Percentiles rank a stretch among this genome's conserved stretches.
Conservation (phyloP, 2,113 vertebrate genomes). For the Oryzias javanicus region DNA sequence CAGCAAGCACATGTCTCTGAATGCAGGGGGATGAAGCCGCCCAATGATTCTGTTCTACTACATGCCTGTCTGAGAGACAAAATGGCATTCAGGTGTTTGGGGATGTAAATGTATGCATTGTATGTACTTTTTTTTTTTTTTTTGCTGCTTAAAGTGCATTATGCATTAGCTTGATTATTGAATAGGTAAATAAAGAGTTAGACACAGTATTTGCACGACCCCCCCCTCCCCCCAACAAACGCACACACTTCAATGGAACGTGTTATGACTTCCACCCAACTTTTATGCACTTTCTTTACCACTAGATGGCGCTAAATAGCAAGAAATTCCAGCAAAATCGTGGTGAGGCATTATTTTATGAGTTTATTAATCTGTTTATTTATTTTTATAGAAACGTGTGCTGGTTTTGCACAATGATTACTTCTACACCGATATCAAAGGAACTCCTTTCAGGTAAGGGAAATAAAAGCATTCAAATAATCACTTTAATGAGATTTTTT, state of each 20-base stretch:
- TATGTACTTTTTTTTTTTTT: slow-evolving; percentile 35
- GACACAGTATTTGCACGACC: slow-evolving; percentile 1
- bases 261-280: not conserved
- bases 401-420: slow-evolving; percentile 98
- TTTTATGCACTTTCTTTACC: not conserved
- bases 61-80: slow-evolving; percentile 39
- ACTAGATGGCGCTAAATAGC: slow-evolving; percentile 67
- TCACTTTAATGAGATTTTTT: not conserved
- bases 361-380: slow-evolving; percentile 15
- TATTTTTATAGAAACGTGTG: slow-evolving; percentile 88
- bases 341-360: not conserved
- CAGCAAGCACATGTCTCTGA: slow-evolving; percentile 69
- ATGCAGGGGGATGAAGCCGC: slow-evolving; percentile 47
- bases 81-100: slow-evolving; percentile 25
- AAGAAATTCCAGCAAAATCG: slow-evolving; percentile 29
- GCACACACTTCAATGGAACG: slow-evolving; percentile 1
- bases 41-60: slow-evolving; percentile 51
- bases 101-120: slow-evolving; percentile 2
- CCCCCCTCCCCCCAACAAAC: not conserved
- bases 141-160: slow-evolving; percentile 36
- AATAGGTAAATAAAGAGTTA: slow-evolving; percentile 25
- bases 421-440: slow-evolving; percentile 98
- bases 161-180: slow-evolving; percentile 36
- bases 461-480: not conserved
- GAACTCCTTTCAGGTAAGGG: slow-evolving; percentile 95